These are phyloP conservation scores for Penaeus japonicus DNA, from an alignment of 1,140 invertebrate genomes.

Conservation along the genomic window DNA sequence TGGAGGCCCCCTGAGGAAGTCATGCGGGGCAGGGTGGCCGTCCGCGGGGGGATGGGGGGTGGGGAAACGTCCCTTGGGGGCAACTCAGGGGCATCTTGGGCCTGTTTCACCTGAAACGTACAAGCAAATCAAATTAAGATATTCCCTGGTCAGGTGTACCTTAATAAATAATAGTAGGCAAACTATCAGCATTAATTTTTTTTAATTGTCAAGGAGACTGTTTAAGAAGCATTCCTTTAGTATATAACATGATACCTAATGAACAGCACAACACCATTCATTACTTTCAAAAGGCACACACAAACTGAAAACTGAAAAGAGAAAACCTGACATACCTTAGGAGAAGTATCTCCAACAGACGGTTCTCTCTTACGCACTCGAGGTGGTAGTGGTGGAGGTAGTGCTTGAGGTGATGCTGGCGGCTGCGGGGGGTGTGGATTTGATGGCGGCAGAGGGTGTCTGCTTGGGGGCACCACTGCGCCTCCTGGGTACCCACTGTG, in stretches of 20 bases:
- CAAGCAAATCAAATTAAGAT: no score
- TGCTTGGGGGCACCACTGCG: not conserved
- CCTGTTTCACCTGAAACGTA: conserved; percentile 67
- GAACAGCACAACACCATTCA: not conserved
- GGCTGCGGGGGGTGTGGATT: conserved; percentile 63
- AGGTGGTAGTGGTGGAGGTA: conserved; percentile 70
- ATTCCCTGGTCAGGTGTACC: not conserved
- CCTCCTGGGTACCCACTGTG: not conserved
- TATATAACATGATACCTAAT: not conserved
- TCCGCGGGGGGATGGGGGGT: conserved; percentile 71
- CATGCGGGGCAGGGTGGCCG: conserved; percentile 65
- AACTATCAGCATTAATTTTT: not conserved
- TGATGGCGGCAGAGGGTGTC: conserved; percentile 65
- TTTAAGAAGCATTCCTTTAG: not conserved
- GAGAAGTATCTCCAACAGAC: conserved; percentile 68
- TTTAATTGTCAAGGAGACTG: not conserved
- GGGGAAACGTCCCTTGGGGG: conserved; percentile 71
- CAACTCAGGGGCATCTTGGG: conserved; percentile 70
- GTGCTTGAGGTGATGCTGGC: conserved; percentile 36
- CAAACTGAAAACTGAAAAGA: not conserved
- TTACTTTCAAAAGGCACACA: not conserved
- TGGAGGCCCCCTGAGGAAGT: conserved; percentile 60
- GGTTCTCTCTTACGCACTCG: conserved; percentile 69
- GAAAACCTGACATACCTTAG: conserved; percentile 56
- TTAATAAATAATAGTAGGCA: not conserved